A percentile compares a stretch with the other conserved stretches of the same genome.
phyloP scores from a whole-genome alignment of 1,140 invertebrate species.

The Dendroctonus ponderosae region DNA sequence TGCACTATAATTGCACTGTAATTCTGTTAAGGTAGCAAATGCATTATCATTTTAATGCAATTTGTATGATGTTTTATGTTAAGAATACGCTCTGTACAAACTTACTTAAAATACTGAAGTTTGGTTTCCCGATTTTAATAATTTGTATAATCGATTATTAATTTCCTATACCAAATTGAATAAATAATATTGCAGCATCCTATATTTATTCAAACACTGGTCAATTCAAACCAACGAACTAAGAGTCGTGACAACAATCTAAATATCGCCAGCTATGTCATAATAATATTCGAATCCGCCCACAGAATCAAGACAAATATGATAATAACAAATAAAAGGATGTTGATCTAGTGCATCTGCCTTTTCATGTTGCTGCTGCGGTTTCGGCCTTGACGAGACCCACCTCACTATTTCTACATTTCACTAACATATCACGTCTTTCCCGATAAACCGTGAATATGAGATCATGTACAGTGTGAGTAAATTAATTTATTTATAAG shows the following conservation, averaged over 20 bases:
- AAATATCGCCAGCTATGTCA: not conserved
- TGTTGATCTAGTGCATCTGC: conserved; percentile 25
- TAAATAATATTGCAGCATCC: too few species aligned
- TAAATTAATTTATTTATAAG: not conserved
- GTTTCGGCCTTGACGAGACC: conserved; percentile 28
- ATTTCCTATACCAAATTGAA: too few species aligned
- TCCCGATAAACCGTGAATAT: conserved; percentile 11
- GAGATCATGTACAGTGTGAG: conserved; percentile 25
- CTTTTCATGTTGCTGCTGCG: conserved; percentile 7
- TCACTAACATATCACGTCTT: conserved; percentile 37
- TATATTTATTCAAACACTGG: too few species aligned
- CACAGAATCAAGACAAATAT: conserved; percentile 6
- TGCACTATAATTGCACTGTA: too few species aligned
- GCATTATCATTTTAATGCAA: too few species aligned
- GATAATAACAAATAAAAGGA: conserved; percentile 8
- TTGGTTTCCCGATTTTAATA: too few species aligned
- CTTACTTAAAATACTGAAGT: too few species aligned
- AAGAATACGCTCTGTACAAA: too few species aligned
- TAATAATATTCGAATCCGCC: conserved; percentile 16
- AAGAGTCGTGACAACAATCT: not conserved
- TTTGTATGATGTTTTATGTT: too few species aligned
- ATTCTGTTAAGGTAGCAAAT: too few species aligned
- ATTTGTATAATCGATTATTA: too few species aligned
- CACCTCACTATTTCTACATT: conserved; percentile 35
- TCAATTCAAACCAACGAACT: too few species aligned